Base-by-base conservation (phyloP, 37 sponge, comb jelly and placozoan species). In the Cliona cf. orientalis region DNA sequence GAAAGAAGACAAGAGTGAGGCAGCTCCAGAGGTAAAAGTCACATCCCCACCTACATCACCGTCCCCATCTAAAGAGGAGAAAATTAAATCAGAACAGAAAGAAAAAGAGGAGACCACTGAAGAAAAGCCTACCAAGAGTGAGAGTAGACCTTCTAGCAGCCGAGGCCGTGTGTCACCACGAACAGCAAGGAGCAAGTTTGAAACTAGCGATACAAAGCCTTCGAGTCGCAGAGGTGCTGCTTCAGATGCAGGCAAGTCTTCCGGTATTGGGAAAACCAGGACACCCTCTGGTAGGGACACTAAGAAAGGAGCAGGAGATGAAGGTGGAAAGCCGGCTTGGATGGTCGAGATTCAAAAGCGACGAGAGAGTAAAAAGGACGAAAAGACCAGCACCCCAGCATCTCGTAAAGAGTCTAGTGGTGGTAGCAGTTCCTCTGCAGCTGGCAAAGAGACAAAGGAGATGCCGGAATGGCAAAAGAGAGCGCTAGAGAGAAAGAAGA, bases 401-500 rank as follows among this genome's bases (percentile, higher is more conserved):
- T 11, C 17, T 17, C 11, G 17, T 19, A 49, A 49, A 17, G 17
- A 11, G 11, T 19, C 55, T 17, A 61, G 61, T 59, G 49, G 22
- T n/a, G 26, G 43, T 58, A 26, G 35, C 12, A 1, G 60, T 40
- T 11, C 78, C 22, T 17, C 78, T 1, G 2, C 66, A 5, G 33
- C 5, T 1, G 23, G 22, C 26, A 70, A 81, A 19, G 70, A 28
- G 14, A 41, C 21, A 9, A 6, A 33, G 11, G 29, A 14, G n/a
- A 55, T 87, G 29, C 81, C 80, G 0, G 87, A 87, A 12, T 87
- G 87, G 87, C 29, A 72, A 45, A 74, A 74, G 66, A 62, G 59
- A 31, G 73, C 74, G n/a, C 19, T 65, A 4, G 87, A 87, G 46
- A 72, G 87, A 21, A 80, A 55, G 66, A 72, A 74, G 58, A 79